Evolutionary conservation across 2,888 invertebrate species (phyloP).

Genomic region (Conops quadrifasciatus): DNA sequence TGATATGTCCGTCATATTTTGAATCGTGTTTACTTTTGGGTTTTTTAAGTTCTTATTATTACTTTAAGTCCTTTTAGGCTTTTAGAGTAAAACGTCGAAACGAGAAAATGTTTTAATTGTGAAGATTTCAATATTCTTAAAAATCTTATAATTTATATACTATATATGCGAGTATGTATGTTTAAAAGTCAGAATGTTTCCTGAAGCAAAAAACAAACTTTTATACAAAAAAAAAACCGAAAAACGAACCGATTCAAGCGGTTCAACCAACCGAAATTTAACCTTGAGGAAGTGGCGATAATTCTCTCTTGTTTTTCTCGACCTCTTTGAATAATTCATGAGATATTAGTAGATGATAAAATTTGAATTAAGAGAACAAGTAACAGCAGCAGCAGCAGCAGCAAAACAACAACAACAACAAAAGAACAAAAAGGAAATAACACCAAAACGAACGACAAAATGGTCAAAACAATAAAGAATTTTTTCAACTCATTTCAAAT

Average conservation of each 20-base stretch:
- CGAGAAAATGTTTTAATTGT: no score
- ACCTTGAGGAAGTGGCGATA: conserved; percentile 28
- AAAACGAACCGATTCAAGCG: neutral
- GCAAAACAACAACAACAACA: neutral
- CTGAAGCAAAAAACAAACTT: neutral
- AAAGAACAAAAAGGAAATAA: conserved; percentile 6
- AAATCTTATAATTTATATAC: no score
- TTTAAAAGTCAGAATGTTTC: neutral
- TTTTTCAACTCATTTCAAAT: conserved; percentile 15
- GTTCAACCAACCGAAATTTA: conserved; percentile 20
- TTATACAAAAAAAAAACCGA: no score
- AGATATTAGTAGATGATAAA: conserved; percentile 15
- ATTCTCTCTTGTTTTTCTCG: conserved; percentile 32
- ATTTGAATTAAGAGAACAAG: no score
- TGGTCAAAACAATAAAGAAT: conserved; percentile 4
- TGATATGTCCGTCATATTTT: no score
- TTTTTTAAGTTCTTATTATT: no score
- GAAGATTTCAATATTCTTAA: neutral
- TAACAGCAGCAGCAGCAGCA: neutral
- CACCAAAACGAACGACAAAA: neutral
- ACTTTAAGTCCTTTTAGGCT: no score
- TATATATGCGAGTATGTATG: no score
- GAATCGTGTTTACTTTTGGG: no score
- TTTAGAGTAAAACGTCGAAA: no score
- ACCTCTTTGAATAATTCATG: conserved; percentile 43